Conservation (phyloP, 2,113 vertebrate genomes). For the Osmerus mordax region DNA sequence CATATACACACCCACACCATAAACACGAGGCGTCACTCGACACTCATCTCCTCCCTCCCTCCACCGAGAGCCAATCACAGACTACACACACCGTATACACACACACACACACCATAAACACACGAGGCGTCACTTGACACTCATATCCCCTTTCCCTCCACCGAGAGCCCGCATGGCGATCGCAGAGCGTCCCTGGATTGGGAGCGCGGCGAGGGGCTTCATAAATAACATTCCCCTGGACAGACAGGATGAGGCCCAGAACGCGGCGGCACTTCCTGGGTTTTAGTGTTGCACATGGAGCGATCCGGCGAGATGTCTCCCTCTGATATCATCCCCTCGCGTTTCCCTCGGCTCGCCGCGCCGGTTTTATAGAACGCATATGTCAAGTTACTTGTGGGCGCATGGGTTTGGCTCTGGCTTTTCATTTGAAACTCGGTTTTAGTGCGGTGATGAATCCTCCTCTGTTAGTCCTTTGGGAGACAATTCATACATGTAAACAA, state of each 20-base stretch:
- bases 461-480: neutral
- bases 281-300: constrained; percentile 16
- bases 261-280: constrained; percentile 14
- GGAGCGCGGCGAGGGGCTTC: neutral
- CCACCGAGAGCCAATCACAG: neutral
- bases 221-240: constrained; percentile 16
- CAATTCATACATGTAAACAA: constrained; percentile 10
- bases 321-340: constrained; percentile 8
- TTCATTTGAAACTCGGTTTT: neutral
- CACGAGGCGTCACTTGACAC: constrained; percentile 1
- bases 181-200: constrained; percentile 5
- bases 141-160: neutral
- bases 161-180: neutral
- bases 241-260: constrained; percentile 26
- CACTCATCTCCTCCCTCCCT: neutral
- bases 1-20: too few relatives aligned
- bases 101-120: neutral
- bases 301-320: constrained; percentile 2
- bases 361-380: neutral
- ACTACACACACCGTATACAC: too few relatives aligned
- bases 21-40: too few relatives aligned
- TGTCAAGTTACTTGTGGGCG: neutral
- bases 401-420: neutral
- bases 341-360: neutral
- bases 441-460: neutral